Conservation (phyloP, 2,888 invertebrate genomes). For the Oithona nana region DNA sequence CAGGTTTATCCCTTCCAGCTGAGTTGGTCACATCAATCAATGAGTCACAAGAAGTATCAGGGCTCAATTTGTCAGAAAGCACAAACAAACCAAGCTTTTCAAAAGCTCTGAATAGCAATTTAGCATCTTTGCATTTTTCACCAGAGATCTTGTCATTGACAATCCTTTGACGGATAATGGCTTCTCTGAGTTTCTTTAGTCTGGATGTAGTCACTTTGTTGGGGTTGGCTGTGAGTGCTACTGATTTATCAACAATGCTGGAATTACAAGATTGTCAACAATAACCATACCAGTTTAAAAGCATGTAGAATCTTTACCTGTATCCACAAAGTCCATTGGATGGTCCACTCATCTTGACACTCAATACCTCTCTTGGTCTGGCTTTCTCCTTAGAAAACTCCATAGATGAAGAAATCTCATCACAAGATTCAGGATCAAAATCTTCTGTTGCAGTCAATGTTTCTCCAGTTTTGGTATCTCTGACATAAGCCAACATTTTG, state of each 20-base stretch:
- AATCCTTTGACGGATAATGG: not conserved
- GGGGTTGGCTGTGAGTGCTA: not conserved
- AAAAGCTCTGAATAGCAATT: not conserved
- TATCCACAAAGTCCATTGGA: slow-evolving; percentile 4
- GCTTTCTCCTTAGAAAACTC: not conserved
- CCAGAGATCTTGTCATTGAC: not conserved
- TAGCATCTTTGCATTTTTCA: not conserved
- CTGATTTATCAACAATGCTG: slow-evolving; percentile 13
- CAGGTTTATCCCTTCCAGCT: not conserved
- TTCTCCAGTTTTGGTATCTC: not conserved
- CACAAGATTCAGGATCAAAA: slow-evolving; percentile 7
- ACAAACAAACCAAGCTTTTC: slow-evolving; percentile 5
- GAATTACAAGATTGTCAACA: too few relatives aligned
- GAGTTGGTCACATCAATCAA: not conserved
- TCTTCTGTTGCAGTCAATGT: not conserved
- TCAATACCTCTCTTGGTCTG: not conserved
- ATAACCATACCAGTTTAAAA: too few relatives aligned
- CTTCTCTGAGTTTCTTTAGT: not conserved
- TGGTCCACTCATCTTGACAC: not conserved
- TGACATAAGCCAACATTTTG: not conserved
- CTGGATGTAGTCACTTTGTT: not conserved
- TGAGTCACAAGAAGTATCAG: not conserved
- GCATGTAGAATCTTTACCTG: too few relatives aligned
- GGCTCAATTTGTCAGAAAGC: not conserved
- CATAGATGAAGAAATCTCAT: not conserved